A percentile compares a stretch with the other conserved stretches of the same genome.
Evolutionary conservation across 2,113 vertebrate species (phyloP).

Genomic region (Caranx melampygus): DNA sequence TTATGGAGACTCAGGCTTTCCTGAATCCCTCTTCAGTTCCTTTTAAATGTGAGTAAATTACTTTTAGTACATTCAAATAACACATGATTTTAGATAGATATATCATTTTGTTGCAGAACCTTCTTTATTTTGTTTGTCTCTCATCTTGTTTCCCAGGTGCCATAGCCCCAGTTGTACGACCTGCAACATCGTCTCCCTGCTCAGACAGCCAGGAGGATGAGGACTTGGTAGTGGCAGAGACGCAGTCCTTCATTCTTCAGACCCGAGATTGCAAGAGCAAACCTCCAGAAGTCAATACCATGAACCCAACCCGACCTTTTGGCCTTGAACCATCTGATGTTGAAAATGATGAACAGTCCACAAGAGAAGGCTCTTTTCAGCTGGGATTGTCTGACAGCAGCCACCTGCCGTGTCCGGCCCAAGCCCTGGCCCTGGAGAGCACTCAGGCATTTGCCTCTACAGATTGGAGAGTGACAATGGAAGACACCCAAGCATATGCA

Average conservation of each 20-base stretch:
- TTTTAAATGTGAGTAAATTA: slow-evolving; percentile 58
- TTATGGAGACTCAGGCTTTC: slow-evolving; percentile 77
- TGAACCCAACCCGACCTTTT: slow-evolving; percentile 41
- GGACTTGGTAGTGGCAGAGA: slow-evolving; percentile 76
- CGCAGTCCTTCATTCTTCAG: slow-evolving; percentile 76
- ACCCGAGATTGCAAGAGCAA: neutral
- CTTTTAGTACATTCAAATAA: neutral
- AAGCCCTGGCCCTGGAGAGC: slow-evolving; percentile 51
- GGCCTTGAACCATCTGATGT: slow-evolving; percentile 16
- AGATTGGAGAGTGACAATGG: slow-evolving; percentile 39
- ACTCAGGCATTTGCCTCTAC: slow-evolving; percentile 56
- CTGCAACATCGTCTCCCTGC: slow-evolving; percentile 11
- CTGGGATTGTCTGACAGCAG: slow-evolving; percentile 72
- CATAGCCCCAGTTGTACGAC: neutral
- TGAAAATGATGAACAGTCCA: slow-evolving; percentile 23
- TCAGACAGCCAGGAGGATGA: slow-evolving; percentile 71
- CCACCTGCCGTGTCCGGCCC: slow-evolving; percentile 48
- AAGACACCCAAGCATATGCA: slow-evolving; percentile 60
- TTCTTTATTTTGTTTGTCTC: neutral
- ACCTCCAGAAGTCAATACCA: slow-evolving; percentile 1
- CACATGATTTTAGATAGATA: neutral
- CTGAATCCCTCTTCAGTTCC: slow-evolving; percentile 50
- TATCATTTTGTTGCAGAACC: neutral
- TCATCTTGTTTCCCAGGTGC: slow-evolving; percentile 38
- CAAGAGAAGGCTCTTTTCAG: slow-evolving; percentile 55